phyloP scores from a whole-genome alignment of 92 coral and sea anemone species.

The Heliopora coerulea region DNA sequence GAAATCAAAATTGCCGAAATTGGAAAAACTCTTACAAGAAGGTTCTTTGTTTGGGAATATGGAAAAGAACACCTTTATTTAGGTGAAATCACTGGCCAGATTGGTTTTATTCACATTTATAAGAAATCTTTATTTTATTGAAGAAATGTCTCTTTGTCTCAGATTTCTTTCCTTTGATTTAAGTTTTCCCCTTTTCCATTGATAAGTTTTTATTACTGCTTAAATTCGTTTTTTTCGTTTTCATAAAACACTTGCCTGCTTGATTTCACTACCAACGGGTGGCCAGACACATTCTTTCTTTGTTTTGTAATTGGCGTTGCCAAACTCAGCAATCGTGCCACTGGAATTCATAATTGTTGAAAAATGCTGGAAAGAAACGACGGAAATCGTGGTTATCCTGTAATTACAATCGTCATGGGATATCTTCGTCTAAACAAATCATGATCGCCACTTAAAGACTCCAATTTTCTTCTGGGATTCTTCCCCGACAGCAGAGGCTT shows the following conservation, averaged over 20 bases:
- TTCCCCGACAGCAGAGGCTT: not conserved
- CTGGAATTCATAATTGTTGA: not conserved
- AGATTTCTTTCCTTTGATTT: not conserved
- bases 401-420: not conserved
- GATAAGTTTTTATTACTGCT: no score
- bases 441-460: no score
- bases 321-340: not conserved
- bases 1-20: no score
- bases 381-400: not conserved
- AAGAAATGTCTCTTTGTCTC: no score
- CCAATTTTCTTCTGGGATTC: not conserved
- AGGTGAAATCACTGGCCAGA: no score
- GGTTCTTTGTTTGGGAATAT: no score
- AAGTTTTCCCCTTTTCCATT: not conserved
- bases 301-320: slow-evolving; percentile 24
- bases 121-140: no score
- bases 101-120: no score
- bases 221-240: no score
- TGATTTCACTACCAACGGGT: slow-evolving; percentile 33
- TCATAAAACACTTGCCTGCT: slow-evolving; percentile 36
- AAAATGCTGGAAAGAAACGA: not conserved
- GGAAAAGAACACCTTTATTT: no score
- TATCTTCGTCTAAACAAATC: not conserved
- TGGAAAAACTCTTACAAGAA: no score
- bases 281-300: slow-evolving; percentile 19